These are phyloP conservation scores for Sebastes steindachneri DNA, from an alignment of 2,797 vertebrate genomes.

Conservation along the genomic window DNA sequence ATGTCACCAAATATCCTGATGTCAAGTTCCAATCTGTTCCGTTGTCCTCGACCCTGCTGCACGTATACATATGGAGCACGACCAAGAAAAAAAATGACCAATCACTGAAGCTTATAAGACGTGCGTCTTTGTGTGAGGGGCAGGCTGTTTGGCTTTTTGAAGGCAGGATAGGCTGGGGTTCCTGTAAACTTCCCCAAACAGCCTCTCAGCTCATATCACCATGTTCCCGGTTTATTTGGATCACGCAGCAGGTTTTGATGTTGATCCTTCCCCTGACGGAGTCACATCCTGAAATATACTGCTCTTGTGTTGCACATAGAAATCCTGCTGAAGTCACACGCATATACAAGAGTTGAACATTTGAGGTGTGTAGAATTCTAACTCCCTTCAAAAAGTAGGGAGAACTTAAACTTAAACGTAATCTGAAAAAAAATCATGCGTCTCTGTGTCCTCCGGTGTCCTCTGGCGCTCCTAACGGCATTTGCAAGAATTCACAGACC, in stretches of 20 bases:
- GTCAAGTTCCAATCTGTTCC: neutral
- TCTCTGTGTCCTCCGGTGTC: too few species aligned
- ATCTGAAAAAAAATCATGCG: too few species aligned
- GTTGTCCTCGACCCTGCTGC: neutral
- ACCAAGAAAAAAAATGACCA: conserved; percentile 11
- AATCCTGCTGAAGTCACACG: neutral
- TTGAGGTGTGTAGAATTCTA: neutral
- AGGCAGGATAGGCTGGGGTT: conserved; percentile 67
- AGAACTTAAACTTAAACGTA: neutral
- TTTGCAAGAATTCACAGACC: too few species aligned
- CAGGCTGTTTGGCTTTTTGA: conserved; percentile 20
- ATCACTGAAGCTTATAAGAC: conserved; percentile 13
- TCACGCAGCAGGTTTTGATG: conserved; percentile 47
- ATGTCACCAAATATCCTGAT: neutral
- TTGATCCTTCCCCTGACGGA: conserved; percentile 50
- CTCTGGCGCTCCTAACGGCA: too few species aligned
- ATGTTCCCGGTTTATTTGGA: conserved; percentile 44
- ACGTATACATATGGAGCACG: neutral
- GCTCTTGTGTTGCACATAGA: neutral
- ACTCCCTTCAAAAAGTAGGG: neutral
- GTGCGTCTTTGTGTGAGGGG: conserved; percentile 24
- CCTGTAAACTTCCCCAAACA: conserved; percentile 59
- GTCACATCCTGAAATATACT: conserved; percentile 57
- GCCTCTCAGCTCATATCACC: conserved; percentile 9
- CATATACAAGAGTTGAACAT: neutral